Percentiles rank a stretch among this genome's conserved stretches.
Evolutionary conservation across 1,140 invertebrate species (phyloP).

Genomic region (Telenomus remus): DNA sequence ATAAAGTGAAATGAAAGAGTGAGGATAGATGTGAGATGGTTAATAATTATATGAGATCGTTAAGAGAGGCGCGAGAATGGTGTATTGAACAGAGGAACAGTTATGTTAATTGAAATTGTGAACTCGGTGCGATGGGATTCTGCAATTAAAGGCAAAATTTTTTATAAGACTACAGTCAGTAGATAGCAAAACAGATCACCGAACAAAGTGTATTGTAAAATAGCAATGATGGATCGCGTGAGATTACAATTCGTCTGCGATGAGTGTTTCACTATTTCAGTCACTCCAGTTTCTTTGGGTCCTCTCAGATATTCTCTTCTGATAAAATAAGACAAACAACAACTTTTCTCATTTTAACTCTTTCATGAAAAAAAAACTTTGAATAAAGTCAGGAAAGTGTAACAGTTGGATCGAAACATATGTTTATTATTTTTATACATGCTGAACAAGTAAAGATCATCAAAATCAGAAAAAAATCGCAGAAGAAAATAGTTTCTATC

Average conservation of each 20-base stretch:
- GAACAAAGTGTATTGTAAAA: slow-evolving; percentile 9
- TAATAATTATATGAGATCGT: slow-evolving; percentile 39
- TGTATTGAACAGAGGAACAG: slow-evolving; percentile 31
- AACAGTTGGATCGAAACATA: too few relatives aligned
- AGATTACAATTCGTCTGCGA: neutral
- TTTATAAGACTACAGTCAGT: slow-evolving; percentile 4
- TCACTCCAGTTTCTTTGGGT: too few relatives aligned
- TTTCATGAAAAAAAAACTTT: too few relatives aligned
- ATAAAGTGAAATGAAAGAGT: slow-evolving; percentile 28
- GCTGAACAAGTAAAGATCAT: too few relatives aligned
- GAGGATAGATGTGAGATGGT: slow-evolving; percentile 21
- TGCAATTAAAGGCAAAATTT: slow-evolving; percentile 26
- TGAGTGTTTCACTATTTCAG: neutral
- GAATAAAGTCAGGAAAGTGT: too few relatives aligned
- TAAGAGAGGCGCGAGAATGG: slow-evolving; percentile 23
- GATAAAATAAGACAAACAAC: too few relatives aligned
- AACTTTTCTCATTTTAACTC: too few relatives aligned
- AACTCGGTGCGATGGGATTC: slow-evolving; percentile 16
- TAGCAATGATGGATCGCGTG: slow-evolving; percentile 2
- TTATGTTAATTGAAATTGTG: slow-evolving; percentile 44
- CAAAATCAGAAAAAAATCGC: too few relatives aligned
- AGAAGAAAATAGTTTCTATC: too few relatives aligned
- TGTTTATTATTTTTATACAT: too few relatives aligned
- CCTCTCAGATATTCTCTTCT: too few relatives aligned
- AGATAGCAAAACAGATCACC: neutral